Percentiles rank a stretch among this genome's conserved stretches.
These are phyloP conservation scores for Myrmophylax atrothorax DNA, from an alignment of 2,113 vertebrate genomes.

Conservation along the genomic window DNA sequence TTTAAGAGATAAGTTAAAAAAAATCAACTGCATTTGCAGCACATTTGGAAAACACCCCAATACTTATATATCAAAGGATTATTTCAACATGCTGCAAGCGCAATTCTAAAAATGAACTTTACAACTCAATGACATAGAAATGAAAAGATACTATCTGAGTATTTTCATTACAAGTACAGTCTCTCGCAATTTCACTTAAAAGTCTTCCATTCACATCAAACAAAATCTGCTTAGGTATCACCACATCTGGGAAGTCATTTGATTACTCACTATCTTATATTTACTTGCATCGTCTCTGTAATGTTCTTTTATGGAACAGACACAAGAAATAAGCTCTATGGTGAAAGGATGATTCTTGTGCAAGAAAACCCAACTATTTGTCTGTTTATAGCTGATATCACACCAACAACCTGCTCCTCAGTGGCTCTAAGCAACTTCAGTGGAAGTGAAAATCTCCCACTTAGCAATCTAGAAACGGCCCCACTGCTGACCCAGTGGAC, in stretches of 20 bases:
- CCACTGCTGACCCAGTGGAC: not conserved
- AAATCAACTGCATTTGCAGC: not conserved
- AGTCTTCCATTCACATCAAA: not conserved
- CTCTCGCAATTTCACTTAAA: not conserved
- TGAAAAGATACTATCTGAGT: not conserved
- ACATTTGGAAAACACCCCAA: not conserved
- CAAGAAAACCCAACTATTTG: not conserved
- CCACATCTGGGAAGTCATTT: not conserved
- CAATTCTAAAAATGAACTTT: not conserved
- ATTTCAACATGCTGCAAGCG: not conserved
- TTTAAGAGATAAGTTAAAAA: not conserved
- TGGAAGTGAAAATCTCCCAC: not conserved
- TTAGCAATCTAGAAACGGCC: not conserved
- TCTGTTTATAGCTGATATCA: not conserved
- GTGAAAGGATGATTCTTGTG: not conserved
- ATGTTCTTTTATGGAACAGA: not conserved
- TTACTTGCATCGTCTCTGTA: not conserved
- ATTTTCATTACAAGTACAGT: not conserved
- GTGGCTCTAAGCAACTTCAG: not conserved
- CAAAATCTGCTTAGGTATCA: not conserved
- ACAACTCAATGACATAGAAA: slow-evolving; percentile 9
- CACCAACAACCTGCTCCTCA: not conserved
- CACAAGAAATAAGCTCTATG: not conserved
- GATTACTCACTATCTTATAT: not conserved
- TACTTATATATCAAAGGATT: not conserved